Conservation (phyloP, 2,888 invertebrate species). For the Exephanes ischioxanthus region DNA sequence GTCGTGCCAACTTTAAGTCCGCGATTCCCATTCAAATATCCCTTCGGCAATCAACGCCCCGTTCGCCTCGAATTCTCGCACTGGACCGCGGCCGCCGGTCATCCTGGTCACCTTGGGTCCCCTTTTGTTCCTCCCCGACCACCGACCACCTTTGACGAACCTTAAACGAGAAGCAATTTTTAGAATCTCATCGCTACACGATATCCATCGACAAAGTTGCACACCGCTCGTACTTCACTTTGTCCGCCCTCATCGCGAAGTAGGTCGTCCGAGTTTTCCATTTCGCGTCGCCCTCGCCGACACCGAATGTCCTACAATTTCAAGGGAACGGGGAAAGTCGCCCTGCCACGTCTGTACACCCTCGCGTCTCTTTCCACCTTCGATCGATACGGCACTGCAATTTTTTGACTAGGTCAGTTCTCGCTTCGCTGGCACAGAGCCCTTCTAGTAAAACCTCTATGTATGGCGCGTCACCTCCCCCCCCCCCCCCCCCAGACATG, state of each 20-base stretch:
- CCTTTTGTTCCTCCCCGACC: neutral
- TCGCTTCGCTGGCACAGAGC: conserved; percentile 64
- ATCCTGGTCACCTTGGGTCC: conserved; percentile 5
- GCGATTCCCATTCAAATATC: neutral
- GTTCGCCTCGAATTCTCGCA: neutral
- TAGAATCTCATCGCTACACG: neutral
- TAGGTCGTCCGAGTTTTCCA: neutral
- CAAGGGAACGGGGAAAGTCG: neutral
- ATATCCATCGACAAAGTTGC: neutral
- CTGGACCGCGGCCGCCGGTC: neutral
- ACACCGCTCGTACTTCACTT: neutral
- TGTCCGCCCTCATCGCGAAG: neutral
- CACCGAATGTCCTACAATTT: conserved; percentile 22
- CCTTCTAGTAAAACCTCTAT: conserved; percentile 32
- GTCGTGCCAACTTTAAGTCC: neutral
- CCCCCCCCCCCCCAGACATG: neutral
- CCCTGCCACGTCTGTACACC: neutral
- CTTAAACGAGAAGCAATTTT: conserved; percentile 1
- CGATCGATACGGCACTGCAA: conserved; percentile 64
- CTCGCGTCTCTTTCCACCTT: neutral
- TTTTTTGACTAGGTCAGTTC: conserved; percentile 75
- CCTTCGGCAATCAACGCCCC: neutral
- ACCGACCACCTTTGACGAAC: neutral
- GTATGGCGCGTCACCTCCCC: neutral
- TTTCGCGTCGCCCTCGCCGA: neutral